A percentile compares a stretch with the other conserved stretches of the same genome.
Evolutionary conservation across 2,113 vertebrate species (phyloP).

Genomic region (Thinocorus orbignyianus): DNA sequence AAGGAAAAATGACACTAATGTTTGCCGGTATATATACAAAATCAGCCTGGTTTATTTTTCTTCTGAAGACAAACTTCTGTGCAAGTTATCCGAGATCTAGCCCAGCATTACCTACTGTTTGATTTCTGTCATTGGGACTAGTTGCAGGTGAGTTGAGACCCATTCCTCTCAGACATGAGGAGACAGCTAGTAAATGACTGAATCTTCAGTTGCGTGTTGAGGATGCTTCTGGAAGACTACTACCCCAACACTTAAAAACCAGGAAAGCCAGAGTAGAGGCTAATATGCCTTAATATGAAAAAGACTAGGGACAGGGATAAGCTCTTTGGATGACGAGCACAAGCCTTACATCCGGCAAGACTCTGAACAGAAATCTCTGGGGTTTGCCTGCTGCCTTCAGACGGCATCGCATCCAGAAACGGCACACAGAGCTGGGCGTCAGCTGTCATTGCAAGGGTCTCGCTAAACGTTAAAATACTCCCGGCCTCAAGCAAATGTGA

Average conservation of each 20-base stretch:
- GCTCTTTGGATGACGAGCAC: accelerated
- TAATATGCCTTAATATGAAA: not conserved
- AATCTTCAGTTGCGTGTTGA: not conserved
- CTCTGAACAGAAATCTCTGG: not conserved
- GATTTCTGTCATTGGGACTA: not conserved
- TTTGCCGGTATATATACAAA: not conserved
- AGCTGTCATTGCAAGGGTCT: not conserved
- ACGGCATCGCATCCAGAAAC: accelerated
- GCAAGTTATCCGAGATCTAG: not conserved
- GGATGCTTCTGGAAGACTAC: not conserved
- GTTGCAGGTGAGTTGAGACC: not conserved
- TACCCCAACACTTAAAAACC: not conserved
- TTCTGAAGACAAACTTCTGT: not conserved
- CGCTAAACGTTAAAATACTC: not conserved
- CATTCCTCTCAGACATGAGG: not conserved
- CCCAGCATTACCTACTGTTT: not conserved
- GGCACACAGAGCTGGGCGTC: not conserved
- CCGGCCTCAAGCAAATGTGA: not conserved
- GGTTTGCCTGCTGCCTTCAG: not conserved
- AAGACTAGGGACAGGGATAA: not conserved
- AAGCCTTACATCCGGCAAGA: accelerated
- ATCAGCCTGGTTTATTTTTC: not conserved
- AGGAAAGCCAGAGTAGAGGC: not conserved
- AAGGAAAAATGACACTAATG: not conserved
- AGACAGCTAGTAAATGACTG: not conserved